These are phyloP conservation scores for Hipposideros armiger DNA, from an alignment of 2,113 vertebrate genomes.

Conservation along the genomic window DNA sequence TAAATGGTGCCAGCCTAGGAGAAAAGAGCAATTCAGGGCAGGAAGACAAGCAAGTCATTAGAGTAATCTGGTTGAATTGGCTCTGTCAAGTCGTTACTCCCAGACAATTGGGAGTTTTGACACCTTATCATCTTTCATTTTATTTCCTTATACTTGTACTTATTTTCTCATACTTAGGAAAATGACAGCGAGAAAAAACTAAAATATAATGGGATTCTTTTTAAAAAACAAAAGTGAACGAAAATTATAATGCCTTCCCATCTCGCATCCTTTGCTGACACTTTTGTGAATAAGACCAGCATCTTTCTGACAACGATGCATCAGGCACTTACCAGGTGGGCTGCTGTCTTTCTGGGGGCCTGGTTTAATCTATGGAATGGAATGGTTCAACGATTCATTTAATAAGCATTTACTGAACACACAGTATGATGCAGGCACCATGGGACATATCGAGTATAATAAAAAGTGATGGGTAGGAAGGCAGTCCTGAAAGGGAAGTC, in stretches of 20 bases:
- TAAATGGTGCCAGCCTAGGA: not conserved
- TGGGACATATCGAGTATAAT: not conserved
- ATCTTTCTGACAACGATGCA: not conserved
- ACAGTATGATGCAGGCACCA: not conserved
- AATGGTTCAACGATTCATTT: not conserved
- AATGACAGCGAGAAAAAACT: not conserved
- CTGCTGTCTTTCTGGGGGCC: not conserved
- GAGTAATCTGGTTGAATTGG: constrained; percentile 31
- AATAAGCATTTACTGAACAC: constrained; percentile 21
- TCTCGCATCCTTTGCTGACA: not conserved
- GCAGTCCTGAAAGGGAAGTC: constrained; percentile 16
- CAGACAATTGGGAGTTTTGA: constrained; percentile 49
- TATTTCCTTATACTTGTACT: not conserved
- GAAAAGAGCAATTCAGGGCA: not conserved
- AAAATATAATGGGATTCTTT: not conserved
- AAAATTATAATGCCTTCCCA: not conserved
- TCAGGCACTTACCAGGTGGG: not conserved
- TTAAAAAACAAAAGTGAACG: not conserved
- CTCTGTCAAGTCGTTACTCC: constrained; percentile 20
- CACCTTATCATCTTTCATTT: constrained; percentile 45
- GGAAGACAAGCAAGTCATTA: not conserved
- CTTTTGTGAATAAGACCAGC: not conserved
- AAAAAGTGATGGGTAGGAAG: not conserved
- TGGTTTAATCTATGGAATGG: constrained; percentile 18
- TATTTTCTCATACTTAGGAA: constrained; percentile 61